These are phyloP conservation scores for Eubucco bourcierii DNA, from an alignment of 2,113 vertebrate species.

Conservation along the genomic window DNA sequence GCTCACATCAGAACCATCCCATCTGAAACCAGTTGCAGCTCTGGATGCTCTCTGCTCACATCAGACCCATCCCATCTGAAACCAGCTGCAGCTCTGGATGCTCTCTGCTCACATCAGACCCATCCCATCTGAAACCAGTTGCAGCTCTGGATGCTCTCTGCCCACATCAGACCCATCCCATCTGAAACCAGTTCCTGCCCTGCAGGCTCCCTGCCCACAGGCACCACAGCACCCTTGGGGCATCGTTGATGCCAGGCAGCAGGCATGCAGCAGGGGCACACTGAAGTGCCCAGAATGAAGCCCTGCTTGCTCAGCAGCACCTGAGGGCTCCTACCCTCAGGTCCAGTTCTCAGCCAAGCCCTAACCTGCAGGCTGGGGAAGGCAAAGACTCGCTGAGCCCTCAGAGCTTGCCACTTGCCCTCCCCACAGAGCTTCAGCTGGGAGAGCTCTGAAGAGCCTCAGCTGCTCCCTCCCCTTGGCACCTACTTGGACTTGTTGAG, in stretches of 20 bases:
- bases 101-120: too few relatives aligned
- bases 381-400: background rate
- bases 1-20: background rate
- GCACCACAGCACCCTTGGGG: background rate
- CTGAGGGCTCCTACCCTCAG: background rate
- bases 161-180: background rate
- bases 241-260: background rate
- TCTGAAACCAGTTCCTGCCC: background rate
- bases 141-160: too few relatives aligned
- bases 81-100: too few relatives aligned
- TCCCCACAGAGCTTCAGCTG: background rate
- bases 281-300: background rate
- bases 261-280: fast-evolving
- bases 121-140: too few relatives aligned
- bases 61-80: too few relatives aligned
- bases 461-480: background rate
- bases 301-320: background rate
- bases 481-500: constrained; percentile 98
- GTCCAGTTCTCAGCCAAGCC: background rate
- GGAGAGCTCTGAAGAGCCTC: background rate
- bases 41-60: too few relatives aligned
- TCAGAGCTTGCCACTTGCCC: background rate
- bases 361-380: background rate
- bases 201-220: background rate
- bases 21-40: background rate